phyloP scores from a whole-genome alignment of 2,888 invertebrate species.

The Agonopterix heracliana region DNA sequence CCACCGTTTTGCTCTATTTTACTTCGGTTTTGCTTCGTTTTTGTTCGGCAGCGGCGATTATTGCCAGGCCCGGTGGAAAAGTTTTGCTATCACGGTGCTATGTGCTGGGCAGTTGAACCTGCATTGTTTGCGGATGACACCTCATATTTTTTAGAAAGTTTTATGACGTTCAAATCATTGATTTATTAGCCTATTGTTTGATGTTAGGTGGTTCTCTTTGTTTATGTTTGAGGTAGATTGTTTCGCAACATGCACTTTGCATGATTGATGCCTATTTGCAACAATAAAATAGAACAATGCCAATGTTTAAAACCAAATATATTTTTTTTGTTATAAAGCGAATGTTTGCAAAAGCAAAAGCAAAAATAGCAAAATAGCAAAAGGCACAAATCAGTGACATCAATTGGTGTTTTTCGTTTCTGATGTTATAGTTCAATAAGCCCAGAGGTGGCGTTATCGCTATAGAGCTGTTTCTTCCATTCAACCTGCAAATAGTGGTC shows the following conservation, averaged over 20 bases:
- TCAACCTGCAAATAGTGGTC: no score
- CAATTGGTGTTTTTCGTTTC: no score
- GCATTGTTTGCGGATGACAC: constrained; percentile 8
- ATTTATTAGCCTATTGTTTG: constrained; percentile 4
- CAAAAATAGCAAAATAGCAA: no score
- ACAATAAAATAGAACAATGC: neutral
- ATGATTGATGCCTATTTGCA: neutral
- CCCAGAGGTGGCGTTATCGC: no score
- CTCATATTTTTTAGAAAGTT: constrained; percentile 12
- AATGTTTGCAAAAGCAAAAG: no score
- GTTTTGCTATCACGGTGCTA: constrained; percentile 6
- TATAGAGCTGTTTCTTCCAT: no score
- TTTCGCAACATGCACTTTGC: neutral
- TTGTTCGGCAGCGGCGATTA: constrained; percentile 7
- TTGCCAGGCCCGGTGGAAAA: constrained; percentile 9
- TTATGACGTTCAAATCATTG: constrained; percentile 5
- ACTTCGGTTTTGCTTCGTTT: neutral
- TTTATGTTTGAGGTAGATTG: neutral
- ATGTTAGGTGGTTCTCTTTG: neutral
- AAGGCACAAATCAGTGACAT: no score
- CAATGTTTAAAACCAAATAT: no score
- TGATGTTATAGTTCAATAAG: no score
- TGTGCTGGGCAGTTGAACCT: constrained; percentile 4
- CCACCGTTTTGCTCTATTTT: neutral
- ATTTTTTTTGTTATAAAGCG: no score